Conservation (phyloP, 2,797 vertebrate genomes). For the Serranus cabrilla region DNA sequence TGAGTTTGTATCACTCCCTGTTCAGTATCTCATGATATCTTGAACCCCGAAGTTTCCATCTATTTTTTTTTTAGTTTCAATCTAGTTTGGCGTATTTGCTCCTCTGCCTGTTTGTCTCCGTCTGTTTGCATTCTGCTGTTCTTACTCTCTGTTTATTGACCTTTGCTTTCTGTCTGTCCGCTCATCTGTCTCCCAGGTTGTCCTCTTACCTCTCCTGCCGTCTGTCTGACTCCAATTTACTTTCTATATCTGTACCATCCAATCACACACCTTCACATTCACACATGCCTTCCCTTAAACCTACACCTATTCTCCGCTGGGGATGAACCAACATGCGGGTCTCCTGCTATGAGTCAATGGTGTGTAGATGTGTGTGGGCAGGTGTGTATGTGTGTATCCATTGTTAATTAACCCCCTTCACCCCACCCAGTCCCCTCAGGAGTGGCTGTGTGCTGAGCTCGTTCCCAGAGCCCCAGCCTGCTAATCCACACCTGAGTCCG, state of each 20-base stretch:
- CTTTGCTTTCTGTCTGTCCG: conserved; percentile 68
- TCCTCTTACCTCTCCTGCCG: conserved; percentile 48
- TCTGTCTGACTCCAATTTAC: conserved; percentile 69
- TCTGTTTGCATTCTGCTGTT: conserved; percentile 73
- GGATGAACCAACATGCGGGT: conserved; percentile 61
- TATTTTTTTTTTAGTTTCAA: conserved; percentile 44
- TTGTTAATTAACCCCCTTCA: conserved; percentile 85
- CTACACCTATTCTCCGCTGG: conserved; percentile 52
- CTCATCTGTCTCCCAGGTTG: conserved; percentile 57
- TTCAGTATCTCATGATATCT: conserved; percentile 10
- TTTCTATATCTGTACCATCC: conserved; percentile 66
- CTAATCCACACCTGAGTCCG: conserved; percentile 83
- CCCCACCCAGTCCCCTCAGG: conserved; percentile 67
- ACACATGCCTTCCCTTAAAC: conserved; percentile 53
- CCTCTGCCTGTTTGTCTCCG: conserved; percentile 68
- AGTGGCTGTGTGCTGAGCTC: conserved; percentile 67
- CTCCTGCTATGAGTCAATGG: conserved; percentile 37
- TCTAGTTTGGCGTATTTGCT: conserved; percentile 61
- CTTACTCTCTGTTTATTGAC: conserved; percentile 77
- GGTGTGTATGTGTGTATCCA: conserved; percentile 58
- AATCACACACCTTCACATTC: conserved; percentile 66
- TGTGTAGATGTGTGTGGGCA: conserved; percentile 34
- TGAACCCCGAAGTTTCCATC: conserved; percentile 44
- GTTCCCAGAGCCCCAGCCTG: conserved; percentile 68
- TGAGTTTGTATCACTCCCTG: conserved; percentile 3